phyloP scores from a whole-genome alignment of 1,140 invertebrate genomes.

The Drosophila bocqueti region DNA sequence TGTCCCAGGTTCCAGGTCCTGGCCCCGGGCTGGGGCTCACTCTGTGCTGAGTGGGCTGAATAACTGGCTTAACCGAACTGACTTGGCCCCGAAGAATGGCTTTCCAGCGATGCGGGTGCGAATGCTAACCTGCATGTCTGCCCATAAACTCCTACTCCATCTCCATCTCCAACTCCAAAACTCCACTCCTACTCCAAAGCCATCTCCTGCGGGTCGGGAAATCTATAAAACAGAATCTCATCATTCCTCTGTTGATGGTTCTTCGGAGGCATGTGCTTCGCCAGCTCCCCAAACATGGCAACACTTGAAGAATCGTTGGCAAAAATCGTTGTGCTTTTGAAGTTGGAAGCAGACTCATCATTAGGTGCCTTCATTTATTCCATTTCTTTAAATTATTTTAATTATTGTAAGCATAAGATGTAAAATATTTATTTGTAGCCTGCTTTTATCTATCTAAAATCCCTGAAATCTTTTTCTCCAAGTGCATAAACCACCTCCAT shows the following conservation, averaged over 20 bases:
- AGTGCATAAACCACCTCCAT: conserved; percentile 6
- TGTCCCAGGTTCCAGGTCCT: conserved; percentile 14
- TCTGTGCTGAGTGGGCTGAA: conserved; percentile 4
- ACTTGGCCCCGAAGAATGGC: neutral
- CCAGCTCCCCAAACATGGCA: neutral
- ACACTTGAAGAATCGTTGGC: neutral
- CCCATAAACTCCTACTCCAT: conserved; percentile 8
- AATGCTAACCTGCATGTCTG: conserved; percentile 34
- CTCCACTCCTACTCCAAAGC: neutral
- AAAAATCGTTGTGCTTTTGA: too few species aligned
- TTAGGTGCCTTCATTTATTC: too few species aligned
- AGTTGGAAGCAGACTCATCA: too few species aligned
- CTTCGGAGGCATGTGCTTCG: neutral
- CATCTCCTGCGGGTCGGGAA: conserved; percentile 37
- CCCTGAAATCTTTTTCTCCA: neutral
- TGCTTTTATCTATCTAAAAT: too few species aligned
- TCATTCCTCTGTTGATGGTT: conserved; percentile 17
- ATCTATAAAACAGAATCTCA: conserved; percentile 46
- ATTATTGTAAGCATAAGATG: too few species aligned
- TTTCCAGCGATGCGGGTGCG: conserved; percentile 30
- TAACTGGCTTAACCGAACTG: conserved; percentile 3
- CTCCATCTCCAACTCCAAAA: neutral
- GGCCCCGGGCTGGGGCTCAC: conserved; percentile 3
- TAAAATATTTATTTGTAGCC: too few species aligned
- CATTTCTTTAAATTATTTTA: too few species aligned